A percentile compares a stretch with the other conserved stretches of the same genome.
Conservation (phyloP, 2,888 invertebrate genomes). For the Chloroclystis v-ata region DNA sequence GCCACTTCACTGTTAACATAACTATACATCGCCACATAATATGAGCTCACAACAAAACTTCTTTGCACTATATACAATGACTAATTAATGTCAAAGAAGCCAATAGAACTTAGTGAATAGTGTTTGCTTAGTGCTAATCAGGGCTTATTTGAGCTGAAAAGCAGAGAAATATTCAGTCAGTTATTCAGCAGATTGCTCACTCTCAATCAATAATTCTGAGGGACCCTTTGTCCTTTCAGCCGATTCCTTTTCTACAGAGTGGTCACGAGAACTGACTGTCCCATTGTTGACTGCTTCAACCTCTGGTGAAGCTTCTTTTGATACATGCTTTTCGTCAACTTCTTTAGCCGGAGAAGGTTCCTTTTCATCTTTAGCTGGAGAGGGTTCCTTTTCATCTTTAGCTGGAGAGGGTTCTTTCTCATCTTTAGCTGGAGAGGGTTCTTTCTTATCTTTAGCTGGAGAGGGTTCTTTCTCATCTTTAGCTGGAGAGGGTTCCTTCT, state of each 20-base stretch:
- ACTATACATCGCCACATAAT: slow-evolving; percentile 57
- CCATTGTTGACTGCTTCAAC: slow-evolving; percentile 61
- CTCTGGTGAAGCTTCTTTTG: slow-evolving; percentile 55
- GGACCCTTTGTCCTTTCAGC: slow-evolving; percentile 55
- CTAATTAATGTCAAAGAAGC: slow-evolving; percentile 63
- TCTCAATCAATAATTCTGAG: slow-evolving; percentile 65
- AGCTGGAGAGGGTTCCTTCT: slow-evolving; percentile 42
- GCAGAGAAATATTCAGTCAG: slow-evolving; percentile 46
- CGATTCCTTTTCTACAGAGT: slow-evolving; percentile 58
- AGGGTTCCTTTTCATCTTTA: background rate
- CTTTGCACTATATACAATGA: slow-evolving; percentile 70
- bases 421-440: slow-evolving; percentile 36
- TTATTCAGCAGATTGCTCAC: slow-evolving; percentile 66
- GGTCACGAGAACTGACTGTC: slow-evolving; percentile 62
- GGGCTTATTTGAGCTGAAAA: slow-evolving; percentile 70
- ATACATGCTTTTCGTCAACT: slow-evolving; percentile 42
- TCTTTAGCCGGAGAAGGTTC: slow-evolving; percentile 34
- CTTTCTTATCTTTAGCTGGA: slow-evolving; percentile 48
- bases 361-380: slow-evolving; percentile 19
- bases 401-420: slow-evolving; percentile 34
- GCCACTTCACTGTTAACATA: slow-evolving; percentile 61
- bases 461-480: slow-evolving; percentile 45
- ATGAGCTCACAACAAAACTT: slow-evolving; percentile 60
- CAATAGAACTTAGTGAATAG: slow-evolving; percentile 63
- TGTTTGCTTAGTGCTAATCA: slow-evolving; percentile 69